Evolutionary conservation across 2,888 invertebrate genomes (phyloP), one percentile per base, ranked within the genome.

Genomic region (Herminia tarsipennalis): DNA sequence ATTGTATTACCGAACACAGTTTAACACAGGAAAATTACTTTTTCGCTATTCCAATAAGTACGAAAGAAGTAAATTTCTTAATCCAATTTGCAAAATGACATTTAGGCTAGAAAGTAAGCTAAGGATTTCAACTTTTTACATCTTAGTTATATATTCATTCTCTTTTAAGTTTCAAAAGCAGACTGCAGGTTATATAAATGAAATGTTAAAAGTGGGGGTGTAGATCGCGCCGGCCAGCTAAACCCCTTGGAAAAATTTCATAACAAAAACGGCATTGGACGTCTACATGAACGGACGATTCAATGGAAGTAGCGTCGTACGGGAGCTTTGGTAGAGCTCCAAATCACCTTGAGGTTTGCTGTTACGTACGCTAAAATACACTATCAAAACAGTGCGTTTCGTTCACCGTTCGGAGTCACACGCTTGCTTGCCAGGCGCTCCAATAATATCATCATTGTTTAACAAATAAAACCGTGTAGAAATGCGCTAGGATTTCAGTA

Each of bases 361-460:
- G 81, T 81, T 81, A 81, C 80, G 79, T 78, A 84, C 87, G 86
- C 83, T 86, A 85, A 86, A 87, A 84, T 83, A 88, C 83, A 78
- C 85, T 83, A 87, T 86, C 86, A 87, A 88, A 90, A 89, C 90
- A 90, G 90, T 90, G 78, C 73, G 83, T 79, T 79, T 73, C 72
- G 74, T 69, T 71, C 75, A 61, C 45, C 70, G 82, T 64, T 62
- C 49, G 55, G 66, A 65, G 80, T 50, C 73, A 73, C 83, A 86
- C 87, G 88, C 57, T 52, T 56, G 70, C 52, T 41, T 47, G 46
- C 48, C 61, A 51, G 49, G 48, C 66, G 62, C 56, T 50, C 55
- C 30, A 36, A 29, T 52, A 43, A 39, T 53, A 50, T 56, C 38
- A 50, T 60, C 38, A 56, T 53, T 61, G 45, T 51, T 54, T 46